Base-by-base conservation (phyloP, 2,113 vertebrate species). In the Sorex araneus region DNA sequence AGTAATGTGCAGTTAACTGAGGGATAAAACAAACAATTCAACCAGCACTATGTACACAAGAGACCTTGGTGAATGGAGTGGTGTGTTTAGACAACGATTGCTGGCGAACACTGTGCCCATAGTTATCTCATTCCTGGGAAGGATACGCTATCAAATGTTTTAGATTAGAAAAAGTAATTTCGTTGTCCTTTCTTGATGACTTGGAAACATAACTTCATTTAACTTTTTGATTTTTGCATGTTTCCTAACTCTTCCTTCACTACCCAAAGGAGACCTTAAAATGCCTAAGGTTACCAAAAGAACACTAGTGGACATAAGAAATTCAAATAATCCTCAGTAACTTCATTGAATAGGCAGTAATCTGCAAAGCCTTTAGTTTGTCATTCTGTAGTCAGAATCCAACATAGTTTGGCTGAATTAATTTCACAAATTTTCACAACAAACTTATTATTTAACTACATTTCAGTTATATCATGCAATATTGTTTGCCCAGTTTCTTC, bases 51-150 rank as follows among this genome's bases (percentile, higher is more conserved):
- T 89, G 94, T 90, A 96, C 92, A 95, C 91, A 95, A 28, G 80
- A 93, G 88, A 89, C 57, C 28, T 88, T 2, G 2, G 73, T 92
- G 89, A 91, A 81, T 77, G 77, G 83, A 91, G 86, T 88, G 66
- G 54, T 87, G 69, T 95, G 87, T 97, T 97, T 96, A 95, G 95
- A 97, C 87, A 96, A 86, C 28, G 95, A 96, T 95, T 95, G 70
- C 90, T 92, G 80, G 88, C 94, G 94, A 93, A 95, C 89, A 81
- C 77, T 25, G 23, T 67, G 67, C 40, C 84, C 91, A 92, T 34
- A 64, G 73, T 94, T 85, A 83, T 69, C 23, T 90, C 80, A 45
- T 94, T 95, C 92, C 93, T 87, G 30, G 15, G 63, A 73, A 95
- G 81, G 93, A 92, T 84, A 95, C 6, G 57, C 50, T 94, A 96